Evolutionary conservation across 1,140 invertebrate species (phyloP).

Genomic region (Drosophila ironensis): DNA sequence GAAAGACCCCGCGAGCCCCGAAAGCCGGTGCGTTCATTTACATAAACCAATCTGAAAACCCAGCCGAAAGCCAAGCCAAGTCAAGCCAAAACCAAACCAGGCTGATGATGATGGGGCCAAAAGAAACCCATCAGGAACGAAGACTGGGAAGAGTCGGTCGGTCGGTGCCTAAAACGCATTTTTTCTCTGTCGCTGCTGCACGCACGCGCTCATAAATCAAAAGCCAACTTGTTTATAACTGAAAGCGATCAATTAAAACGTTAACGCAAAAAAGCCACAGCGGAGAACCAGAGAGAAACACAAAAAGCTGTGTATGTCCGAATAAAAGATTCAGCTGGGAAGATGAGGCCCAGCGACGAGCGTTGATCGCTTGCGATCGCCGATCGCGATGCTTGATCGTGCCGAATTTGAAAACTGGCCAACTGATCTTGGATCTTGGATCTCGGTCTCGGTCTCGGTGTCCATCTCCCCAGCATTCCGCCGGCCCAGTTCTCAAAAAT

Average conservation of each 20-base stretch:
- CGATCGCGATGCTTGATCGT: slow-evolving; percentile 66
- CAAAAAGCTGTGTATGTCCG: slow-evolving; percentile 8
- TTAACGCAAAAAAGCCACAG: slow-evolving; percentile 71
- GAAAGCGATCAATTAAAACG: slow-evolving; percentile 79
- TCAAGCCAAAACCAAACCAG: slow-evolving; percentile 13
- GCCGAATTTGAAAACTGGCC: slow-evolving; percentile 70
- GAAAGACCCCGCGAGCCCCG: slow-evolving; percentile 48
- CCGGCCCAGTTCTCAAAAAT: slow-evolving; percentile 62
- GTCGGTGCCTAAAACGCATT: slow-evolving; percentile 68
- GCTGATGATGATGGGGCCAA: slow-evolving; percentile 23
- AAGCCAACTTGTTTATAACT: slow-evolving; percentile 78
- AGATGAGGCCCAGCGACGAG: slow-evolving; percentile 48
- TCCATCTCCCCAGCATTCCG: slow-evolving; percentile 43
- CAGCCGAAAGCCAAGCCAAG: slow-evolving; percentile 17
- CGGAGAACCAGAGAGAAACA: slow-evolving; percentile 8
- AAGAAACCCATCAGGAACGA: slow-evolving; percentile 35
- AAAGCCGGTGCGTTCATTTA: slow-evolving; percentile 34
- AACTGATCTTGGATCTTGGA: slow-evolving; percentile 21
- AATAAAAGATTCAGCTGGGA: slow-evolving; percentile 42
- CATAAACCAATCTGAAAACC: slow-evolving; percentile 42
- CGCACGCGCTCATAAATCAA: slow-evolving; percentile 76
- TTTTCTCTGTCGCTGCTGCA: slow-evolving; percentile 67
- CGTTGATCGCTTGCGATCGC: slow-evolving; percentile 55
- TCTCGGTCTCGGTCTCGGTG: not conserved
- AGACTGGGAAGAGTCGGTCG: slow-evolving; percentile 31